Conservation (phyloP, 2,888 invertebrate species). For the Chaetoderma sp. region DNA sequence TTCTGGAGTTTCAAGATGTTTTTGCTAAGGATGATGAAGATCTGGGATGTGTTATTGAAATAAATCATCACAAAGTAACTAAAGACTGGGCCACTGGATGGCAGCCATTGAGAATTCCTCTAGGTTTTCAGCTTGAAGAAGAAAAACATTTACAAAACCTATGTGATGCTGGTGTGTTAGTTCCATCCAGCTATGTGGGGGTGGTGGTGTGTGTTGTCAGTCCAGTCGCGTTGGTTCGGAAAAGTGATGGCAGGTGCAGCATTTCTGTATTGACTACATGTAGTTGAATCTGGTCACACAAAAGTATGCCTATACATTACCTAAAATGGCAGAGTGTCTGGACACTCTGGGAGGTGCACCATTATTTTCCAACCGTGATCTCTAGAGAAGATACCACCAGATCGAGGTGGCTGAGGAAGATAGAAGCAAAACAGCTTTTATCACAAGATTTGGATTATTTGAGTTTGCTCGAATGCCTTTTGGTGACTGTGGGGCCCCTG, state of each 20-base stretch:
- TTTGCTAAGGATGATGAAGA: not conserved
- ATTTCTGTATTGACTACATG: conserved; percentile 15
- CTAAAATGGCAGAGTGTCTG: not conserved
- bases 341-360: not conserved
- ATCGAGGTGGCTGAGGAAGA: conserved; percentile 13
- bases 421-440: conserved; percentile 27
- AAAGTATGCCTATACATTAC: conserved; percentile 6
- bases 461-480: conserved; percentile 10
- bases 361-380: not conserved
- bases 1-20: too few species aligned
- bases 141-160: not conserved
- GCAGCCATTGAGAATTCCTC: not conserved
- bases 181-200: conserved; percentile 6
- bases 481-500: conserved; percentile 6
- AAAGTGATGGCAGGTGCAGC: not conserved
- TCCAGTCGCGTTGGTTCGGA: conserved; percentile 12
- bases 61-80: not conserved
- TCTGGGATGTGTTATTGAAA: not conserved
- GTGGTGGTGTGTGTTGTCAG: too few species aligned
- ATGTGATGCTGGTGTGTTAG: not conserved
- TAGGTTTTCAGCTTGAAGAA: not conserved
- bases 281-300: conserved; percentile 10
- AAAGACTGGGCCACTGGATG: not conserved
- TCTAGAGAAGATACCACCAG: conserved; percentile 24
- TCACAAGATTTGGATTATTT: conserved; percentile 24